These are phyloP conservation scores for Rhea americana DNA, from an alignment of 2,113 vertebrate genomes.

Conservation along the genomic window DNA sequence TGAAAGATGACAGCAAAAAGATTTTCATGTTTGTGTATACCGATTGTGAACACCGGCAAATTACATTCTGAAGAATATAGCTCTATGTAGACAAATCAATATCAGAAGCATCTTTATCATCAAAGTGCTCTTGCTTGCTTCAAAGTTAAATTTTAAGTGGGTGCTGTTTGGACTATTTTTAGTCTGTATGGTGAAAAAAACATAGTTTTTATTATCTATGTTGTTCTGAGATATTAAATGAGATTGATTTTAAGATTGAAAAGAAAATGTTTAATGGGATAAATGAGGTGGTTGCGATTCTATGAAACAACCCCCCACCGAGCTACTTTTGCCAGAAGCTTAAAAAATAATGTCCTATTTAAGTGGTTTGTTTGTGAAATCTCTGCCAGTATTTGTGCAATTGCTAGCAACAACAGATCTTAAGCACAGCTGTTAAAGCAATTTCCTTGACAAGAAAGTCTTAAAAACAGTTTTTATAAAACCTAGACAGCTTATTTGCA, in stretches of 20 bases:
- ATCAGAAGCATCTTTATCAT: background rate
- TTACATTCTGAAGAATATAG: background rate
- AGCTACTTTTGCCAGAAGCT: conserved; percentile 36
- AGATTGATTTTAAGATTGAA: background rate
- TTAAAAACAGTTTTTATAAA: conserved; percentile 28
- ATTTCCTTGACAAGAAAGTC: conserved; percentile 10
- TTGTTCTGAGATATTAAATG: background rate
- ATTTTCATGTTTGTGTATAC: background rate
- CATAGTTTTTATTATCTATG: background rate
- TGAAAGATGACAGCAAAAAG: background rate
- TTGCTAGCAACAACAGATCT: conserved; percentile 49
- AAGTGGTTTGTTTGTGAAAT: conserved; percentile 55
- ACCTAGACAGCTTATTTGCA: conserved; percentile 16
- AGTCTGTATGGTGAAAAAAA: background rate
- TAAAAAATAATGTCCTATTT: conserved; percentile 38
- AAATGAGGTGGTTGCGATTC: background rate
- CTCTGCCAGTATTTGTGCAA: conserved; percentile 47
- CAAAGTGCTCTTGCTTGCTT: background rate
- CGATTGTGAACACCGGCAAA: background rate
- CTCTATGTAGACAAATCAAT: background rate
- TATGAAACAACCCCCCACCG: background rate
- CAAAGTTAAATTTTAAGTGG: background rate
- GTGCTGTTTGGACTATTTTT: background rate
- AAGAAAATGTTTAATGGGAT: background rate
- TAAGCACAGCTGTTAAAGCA: conserved; percentile 46